Evolutionary conservation across 2,797 vertebrate genomes (phyloP), one percentile per base, ranked within the genome.

Genomic region (Fringilla coelebs): DNA sequence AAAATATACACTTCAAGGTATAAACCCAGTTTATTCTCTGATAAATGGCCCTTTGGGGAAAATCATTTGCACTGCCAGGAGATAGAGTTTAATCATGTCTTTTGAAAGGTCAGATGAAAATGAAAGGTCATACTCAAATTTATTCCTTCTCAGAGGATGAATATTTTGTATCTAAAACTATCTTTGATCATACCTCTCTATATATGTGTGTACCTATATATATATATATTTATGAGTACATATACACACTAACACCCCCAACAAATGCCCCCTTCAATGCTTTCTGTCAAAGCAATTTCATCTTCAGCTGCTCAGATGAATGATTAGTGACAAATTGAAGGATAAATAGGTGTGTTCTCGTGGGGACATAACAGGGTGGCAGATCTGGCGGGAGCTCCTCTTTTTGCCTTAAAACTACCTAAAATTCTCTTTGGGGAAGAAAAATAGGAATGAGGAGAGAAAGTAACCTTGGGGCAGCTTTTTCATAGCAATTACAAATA

Each of bases 101-200:
- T 85, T 76, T 83, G 82, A 96, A 96, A 96, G 87, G 87, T 93
- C 73, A 90, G 43, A 86, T 79, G 71, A 82, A 96, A 92, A 94
- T 74, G 36, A 88, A 97, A 94, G 85, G 51, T 94, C 79, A 71
- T 63, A 46, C 24, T 75, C 32, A 89, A 78, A 92, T 92, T 68
- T 81, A 88, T 68, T 29, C 26, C 48, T 83, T 77, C 48, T 76
- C 24, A 49, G 55, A 78, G 38, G 74, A 48, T n/a, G 84, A 89
- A 85, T 67, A 18, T 84, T 84, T 92, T 66, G 14, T 66, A 34
- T 65, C 43, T 93, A 48, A 17, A 84, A 48, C 18, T 38, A 2
- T 31, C 40, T 89, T 84, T 51, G 21, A 4, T 36, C 8, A 26
- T 41, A n/a, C 3, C 5, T 84, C 40, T 84, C 2, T 62, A 0